Conservation (phyloP, 2,797 vertebrate genomes). For the Otolemur crassicaudatus region DNA sequence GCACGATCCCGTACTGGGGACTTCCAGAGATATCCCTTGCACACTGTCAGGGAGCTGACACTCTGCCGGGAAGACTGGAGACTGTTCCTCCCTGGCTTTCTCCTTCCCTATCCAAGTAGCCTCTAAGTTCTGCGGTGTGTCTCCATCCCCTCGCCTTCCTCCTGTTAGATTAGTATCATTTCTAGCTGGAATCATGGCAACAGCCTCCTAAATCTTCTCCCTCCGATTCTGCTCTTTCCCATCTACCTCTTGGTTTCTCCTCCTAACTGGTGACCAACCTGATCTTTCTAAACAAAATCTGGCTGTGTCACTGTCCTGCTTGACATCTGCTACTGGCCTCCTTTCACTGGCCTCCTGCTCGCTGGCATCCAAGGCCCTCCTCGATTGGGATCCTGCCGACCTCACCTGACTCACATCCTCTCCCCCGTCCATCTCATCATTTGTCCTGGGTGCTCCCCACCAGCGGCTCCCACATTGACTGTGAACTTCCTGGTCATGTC, state of each 20-base stretch:
- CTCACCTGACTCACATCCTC: background rate
- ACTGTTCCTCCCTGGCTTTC: background rate
- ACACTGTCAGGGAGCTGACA: background rate
- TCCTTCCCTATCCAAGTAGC: background rate
- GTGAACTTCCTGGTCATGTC: background rate
- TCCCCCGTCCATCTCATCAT: no score
- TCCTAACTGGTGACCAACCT: background rate
- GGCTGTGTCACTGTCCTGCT: background rate
- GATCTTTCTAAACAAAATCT: constrained; percentile 1
- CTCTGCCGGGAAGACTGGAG: background rate
- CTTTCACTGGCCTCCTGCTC: background rate
- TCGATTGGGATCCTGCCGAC: background rate
- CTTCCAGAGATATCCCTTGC: background rate
- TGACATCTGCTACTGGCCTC: background rate
- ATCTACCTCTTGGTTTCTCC: background rate
- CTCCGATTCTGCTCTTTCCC: background rate
- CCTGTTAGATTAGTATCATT: background rate
- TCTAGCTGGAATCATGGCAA: background rate
- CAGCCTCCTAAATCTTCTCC: background rate
- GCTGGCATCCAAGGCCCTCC: background rate
- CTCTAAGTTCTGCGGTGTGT: background rate
- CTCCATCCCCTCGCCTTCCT: background rate
- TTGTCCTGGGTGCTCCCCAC: background rate
- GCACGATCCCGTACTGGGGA: background rate
- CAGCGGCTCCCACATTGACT: background rate